Evolutionary conservation across 2,888 invertebrate genomes (phyloP).

Genomic region (Furcula furcula): DNA sequence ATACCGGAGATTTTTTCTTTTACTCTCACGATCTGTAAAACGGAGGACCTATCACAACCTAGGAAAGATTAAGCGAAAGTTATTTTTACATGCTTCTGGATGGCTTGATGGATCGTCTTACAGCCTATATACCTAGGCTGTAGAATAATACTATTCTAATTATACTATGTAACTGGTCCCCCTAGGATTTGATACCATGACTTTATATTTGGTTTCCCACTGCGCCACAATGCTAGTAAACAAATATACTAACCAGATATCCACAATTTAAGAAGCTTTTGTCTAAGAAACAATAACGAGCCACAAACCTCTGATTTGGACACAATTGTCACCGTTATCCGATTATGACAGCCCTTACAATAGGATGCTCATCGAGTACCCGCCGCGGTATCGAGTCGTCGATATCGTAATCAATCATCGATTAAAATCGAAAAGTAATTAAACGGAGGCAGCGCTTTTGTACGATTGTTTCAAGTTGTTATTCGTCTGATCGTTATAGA

Average conservation of each 20-base stretch:
- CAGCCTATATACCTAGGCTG: no score
- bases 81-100: no score
- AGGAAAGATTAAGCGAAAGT: no score
- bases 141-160: no score
- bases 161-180: no score
- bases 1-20: no score
- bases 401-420: slow-evolving; percentile 35
- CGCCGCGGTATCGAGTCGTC: slow-evolving; percentile 18
- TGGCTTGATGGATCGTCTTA: no score
- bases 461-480: slow-evolving; percentile 14
- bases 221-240: no score
- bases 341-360: slow-evolving; percentile 1
- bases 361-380: slow-evolving; percentile 8
- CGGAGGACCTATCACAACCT: no score
- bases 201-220: no score
- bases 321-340: background rate
- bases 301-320: background rate
- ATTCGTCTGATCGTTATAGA: slow-evolving; percentile 22
- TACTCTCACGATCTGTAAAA: no score
- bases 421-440: slow-evolving; percentile 38
- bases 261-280: background rate
- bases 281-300: background rate
- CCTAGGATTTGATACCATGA: no score
- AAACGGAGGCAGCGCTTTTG: slow-evolving; percentile 19
- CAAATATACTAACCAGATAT: background rate